A percentile compares a stretch with the other conserved stretches of the same genome.
These are phyloP conservation scores for Sceliomorpha sp. DNA, from an alignment of 2,888 invertebrate species.

Conservation along the genomic window DNA sequence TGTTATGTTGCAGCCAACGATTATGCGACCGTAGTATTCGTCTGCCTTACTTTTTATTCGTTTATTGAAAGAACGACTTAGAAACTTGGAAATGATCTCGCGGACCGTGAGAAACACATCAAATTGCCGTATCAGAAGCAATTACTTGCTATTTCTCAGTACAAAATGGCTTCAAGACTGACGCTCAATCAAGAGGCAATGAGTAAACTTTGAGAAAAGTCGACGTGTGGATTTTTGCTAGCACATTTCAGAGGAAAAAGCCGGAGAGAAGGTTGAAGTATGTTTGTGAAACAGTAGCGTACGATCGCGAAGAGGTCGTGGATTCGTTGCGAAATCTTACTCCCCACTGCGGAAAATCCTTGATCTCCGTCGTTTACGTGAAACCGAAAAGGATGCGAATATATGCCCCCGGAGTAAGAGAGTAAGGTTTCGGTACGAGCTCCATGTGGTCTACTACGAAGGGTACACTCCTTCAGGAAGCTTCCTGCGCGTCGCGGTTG, in stretches of 20 bases:
- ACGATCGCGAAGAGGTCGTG: not conserved
- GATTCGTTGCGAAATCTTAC: no score
- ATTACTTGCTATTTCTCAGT: constrained; percentile 7
- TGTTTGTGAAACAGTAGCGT: not conserved
- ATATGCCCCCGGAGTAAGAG: no score
- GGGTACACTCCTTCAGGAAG: constrained; percentile 62
- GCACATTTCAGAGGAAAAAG: constrained; percentile 14
- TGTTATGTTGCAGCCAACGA: no score
- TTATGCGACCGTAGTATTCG: no score
- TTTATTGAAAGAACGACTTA: no score
- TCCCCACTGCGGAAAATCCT: no score
- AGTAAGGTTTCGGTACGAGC: no score
- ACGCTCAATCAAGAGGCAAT: constrained; percentile 10
- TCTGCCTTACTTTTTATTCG: no score
- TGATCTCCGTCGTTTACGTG: no score
- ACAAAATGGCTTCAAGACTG: not conserved
- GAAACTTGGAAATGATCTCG: no score
- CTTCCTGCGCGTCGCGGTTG: constrained; percentile 65
- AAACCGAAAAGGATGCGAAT: no score
- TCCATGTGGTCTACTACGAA: constrained; percentile 10
- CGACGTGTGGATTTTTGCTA: constrained; percentile 12
- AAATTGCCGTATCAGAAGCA: not conserved
- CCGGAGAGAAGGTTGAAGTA: constrained; percentile 7
- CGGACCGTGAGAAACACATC: not conserved
- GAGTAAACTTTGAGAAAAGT: constrained; percentile 56